Evolutionary conservation across 2,888 invertebrate species (phyloP).

Genomic region (Allacma fusca): DNA sequence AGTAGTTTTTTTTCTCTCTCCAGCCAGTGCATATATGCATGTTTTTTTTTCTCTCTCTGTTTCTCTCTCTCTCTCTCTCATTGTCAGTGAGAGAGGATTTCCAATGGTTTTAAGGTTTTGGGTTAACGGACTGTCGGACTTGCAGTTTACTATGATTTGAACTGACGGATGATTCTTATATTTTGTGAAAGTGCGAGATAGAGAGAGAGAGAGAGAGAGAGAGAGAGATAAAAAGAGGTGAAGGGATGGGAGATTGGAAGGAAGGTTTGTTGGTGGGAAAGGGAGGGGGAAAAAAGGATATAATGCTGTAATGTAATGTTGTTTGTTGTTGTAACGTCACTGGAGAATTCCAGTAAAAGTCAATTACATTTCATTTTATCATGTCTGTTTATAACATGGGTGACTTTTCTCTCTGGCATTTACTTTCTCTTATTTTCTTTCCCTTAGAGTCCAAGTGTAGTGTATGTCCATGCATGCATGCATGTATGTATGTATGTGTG

Average conservation of each 20-base stretch:
- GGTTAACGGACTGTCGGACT: conserved; percentile 18
- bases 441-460: background rate
- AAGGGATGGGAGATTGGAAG: background rate
- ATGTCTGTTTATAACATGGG: conserved; percentile 44
- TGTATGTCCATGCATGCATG: background rate
- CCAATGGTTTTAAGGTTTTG: too few relatives aligned
- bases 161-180: too few relatives aligned
- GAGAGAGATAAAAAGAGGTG: background rate
- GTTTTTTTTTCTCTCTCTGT: too few relatives aligned
- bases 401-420: conserved; percentile 28
- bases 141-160: too few relatives aligned
- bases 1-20: too few relatives aligned
- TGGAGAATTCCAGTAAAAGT: conserved; percentile 56
- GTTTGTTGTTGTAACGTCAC: conserved; percentile 46
- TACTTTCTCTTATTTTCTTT: conserved; percentile 16
- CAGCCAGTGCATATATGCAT: too few relatives aligned
- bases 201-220: too few relatives aligned
- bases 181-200: too few relatives aligned
- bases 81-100: too few relatives aligned
- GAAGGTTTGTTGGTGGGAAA: background rate
- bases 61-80: too few relatives aligned
- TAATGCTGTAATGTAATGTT: conserved; percentile 25
- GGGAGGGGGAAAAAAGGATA: background rate
- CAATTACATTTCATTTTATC: conserved; percentile 58
- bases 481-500: too few relatives aligned